Percentiles rank a stretch among this genome's conserved stretches.
Conservation (phyloP, 2,113 vertebrate genomes). For the Prunella fulvescens region DNA sequence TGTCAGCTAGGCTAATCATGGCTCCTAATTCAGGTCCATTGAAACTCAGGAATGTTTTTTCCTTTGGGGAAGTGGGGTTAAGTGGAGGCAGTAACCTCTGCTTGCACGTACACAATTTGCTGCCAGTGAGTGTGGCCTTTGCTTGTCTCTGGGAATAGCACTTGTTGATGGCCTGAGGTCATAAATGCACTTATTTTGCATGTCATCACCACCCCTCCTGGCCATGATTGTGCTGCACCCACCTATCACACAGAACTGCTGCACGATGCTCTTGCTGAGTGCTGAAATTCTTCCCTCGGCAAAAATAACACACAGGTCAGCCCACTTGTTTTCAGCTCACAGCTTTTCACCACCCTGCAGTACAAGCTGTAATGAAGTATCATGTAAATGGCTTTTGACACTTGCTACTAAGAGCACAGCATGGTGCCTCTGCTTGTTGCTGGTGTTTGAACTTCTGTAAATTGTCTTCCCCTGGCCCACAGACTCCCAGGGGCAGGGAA, state of each 20-base stretch:
- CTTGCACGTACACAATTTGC: rapidly evolving
- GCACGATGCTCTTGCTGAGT: neutral
- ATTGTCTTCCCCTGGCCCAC: neutral
- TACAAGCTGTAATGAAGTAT: neutral
- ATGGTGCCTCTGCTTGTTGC: neutral
- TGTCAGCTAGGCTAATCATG: neutral
- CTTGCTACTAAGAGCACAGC: neutral
- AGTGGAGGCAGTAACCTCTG: neutral
- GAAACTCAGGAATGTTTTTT: neutral
- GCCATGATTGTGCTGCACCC: neutral
- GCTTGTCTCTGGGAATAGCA: neutral
- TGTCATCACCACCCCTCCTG: neutral
- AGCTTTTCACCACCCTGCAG: neutral
- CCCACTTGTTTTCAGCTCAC: neutral
- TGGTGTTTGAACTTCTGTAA: neutral
- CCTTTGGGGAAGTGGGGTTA: neutral
- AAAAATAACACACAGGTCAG: neutral
- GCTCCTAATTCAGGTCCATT: neutral
- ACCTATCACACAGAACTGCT: neutral
- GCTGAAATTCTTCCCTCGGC: neutral
- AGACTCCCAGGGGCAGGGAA: neutral
- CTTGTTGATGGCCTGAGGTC: neutral
- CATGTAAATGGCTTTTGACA: neutral
- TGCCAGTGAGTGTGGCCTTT: rapidly evolving
- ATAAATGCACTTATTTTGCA: neutral